Base-by-base conservation (phyloP, 2,113 vertebrate species). In the Percopsis transmontana region DNA sequence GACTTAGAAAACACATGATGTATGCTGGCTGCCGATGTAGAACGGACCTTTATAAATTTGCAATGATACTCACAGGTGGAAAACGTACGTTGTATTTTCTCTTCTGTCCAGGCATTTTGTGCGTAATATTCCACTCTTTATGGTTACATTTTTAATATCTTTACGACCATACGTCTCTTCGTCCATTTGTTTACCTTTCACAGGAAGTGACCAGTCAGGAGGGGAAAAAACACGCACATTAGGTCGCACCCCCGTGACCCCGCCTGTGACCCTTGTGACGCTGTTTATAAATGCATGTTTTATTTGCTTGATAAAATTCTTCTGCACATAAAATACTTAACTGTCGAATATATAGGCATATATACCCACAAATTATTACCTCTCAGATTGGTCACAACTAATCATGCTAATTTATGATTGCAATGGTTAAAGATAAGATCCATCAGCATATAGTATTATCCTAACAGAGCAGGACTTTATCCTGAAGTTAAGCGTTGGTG, bases 121-220 rank as follows among this genome's bases (percentile, higher is more conserved):
- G 63, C 3, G 54, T 58, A 18, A 58, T 44, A 66, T 62, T 42
- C 14, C 57, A 44, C 15, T 44, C 18, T 56, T 63, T 58, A 27
- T 19, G 23, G 51, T 85, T 72, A 82, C 70, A 84, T 82, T 66
- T 75, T 72, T 58, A 54, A 15, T 12, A 13, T 66, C 74, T 77
- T 72, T 59, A 81, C 39, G 68, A 59, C 44, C 71, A 23, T 23
- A 0, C 33, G 48, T 44, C n/a, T 41, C 40, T 5, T 51, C 15
- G 76, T 81, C 90, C 90, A 91, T 92, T 89, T 92, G 91, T 92
- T 92, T 90, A 91, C 73, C 53, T 86, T 73, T 33, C 33, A 83
- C 76, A 79, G 83, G 81, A 89, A 81, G 69, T 81, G n/a, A n/a
- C n/a, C 51, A 63, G 47, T n/a, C 66, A 54, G 64, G 55, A 33